Evolutionary conservation across 2,797 vertebrate species (phyloP).

Genomic region (Siniperca scherzeri): DNA sequence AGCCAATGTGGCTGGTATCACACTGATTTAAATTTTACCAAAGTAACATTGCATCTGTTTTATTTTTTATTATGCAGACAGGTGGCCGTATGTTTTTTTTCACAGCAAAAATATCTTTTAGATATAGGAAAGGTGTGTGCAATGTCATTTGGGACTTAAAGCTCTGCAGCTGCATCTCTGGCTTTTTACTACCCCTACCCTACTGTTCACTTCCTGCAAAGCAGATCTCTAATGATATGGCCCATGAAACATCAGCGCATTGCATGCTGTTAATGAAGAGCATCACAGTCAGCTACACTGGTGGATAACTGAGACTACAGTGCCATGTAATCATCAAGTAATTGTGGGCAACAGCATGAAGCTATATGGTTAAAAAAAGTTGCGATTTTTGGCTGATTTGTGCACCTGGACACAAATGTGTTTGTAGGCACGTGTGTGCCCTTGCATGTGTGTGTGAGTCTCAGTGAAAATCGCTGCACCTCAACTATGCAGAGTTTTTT

Average conservation of each 20-base stretch:
- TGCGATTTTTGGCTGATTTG: neutral
- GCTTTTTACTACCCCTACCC: conserved; percentile 30
- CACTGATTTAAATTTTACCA: neutral
- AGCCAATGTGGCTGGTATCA: neutral
- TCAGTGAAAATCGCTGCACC: neutral
- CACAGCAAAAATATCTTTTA: neutral
- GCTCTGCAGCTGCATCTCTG: conserved; percentile 20
- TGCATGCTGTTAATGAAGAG: conserved; percentile 79
- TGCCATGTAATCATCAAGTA: conserved; percentile 70
- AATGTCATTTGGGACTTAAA: conserved; percentile 29
- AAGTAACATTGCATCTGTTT: neutral
- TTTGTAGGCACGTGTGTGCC: neutral
- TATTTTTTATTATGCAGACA: neutral
- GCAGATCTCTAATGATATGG: conserved; percentile 73
- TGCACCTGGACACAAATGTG: conserved; percentile 16
- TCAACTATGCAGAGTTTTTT: conserved; percentile 4
- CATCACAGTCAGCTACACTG: conserved; percentile 60
- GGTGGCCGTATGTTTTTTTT: neutral
- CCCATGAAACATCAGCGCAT: conserved; percentile 76
- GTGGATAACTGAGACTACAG: conserved; percentile 58
- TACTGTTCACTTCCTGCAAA: conserved; percentile 52
- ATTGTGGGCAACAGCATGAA: conserved; percentile 59
- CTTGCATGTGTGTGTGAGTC: neutral
- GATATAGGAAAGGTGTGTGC: neutral
- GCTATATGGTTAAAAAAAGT: conserved; percentile 25